Evolutionary conservation across 1,140 invertebrate genomes (phyloP).

Genomic region (Drosophila novamexicana): DNA sequence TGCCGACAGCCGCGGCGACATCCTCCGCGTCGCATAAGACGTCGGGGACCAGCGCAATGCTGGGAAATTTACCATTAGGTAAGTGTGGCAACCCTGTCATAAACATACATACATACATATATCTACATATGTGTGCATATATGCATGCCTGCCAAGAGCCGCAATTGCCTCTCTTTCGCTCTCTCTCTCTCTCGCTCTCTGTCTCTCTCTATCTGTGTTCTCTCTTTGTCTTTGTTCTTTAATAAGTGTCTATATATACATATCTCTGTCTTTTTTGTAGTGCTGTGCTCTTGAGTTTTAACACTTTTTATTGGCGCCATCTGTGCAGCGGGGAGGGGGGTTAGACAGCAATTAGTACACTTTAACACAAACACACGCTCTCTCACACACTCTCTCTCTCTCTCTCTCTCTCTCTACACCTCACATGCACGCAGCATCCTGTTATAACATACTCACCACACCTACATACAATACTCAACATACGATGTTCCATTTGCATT

Average conservation of each 20-base stretch:
- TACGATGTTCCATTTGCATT: conserved; percentile 7
- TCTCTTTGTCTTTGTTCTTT: conserved; percentile 14
- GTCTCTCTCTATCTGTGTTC: conserved; percentile 44
- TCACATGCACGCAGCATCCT: conserved; percentile 17
- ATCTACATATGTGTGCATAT: conserved; percentile 18
- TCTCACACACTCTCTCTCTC: conserved; percentile 3
- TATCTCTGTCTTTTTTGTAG: conserved; percentile 23
- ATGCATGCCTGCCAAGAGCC: conserved; percentile 13
- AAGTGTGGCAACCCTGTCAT: conserved; percentile 54
- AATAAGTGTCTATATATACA: conserved; percentile 32
- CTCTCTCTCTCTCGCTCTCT: conserved; percentile 35
- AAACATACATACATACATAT: conserved; percentile 2
- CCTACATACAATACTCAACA: conserved; percentile 1
- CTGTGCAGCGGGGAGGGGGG: conserved; percentile 6
- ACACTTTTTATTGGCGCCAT: conserved; percentile 23
- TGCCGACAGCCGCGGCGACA: conserved; percentile 68
- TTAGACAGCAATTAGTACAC: conserved; percentile 6
- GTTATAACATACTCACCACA: conserved; percentile 13
- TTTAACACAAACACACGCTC: conserved; percentile 18
- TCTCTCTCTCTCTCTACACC: neutral
- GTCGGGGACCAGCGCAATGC: conserved; percentile 68
- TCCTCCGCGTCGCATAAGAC: conserved; percentile 44
- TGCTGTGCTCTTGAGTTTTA: conserved; percentile 63
- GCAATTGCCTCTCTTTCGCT: conserved; percentile 29
- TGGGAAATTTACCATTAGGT: conserved; percentile 84